Percentiles rank a stretch among this genome's conserved stretches.
Conservation (phyloP, 2,888 invertebrate genomes). For the Meta bourneti region DNA sequence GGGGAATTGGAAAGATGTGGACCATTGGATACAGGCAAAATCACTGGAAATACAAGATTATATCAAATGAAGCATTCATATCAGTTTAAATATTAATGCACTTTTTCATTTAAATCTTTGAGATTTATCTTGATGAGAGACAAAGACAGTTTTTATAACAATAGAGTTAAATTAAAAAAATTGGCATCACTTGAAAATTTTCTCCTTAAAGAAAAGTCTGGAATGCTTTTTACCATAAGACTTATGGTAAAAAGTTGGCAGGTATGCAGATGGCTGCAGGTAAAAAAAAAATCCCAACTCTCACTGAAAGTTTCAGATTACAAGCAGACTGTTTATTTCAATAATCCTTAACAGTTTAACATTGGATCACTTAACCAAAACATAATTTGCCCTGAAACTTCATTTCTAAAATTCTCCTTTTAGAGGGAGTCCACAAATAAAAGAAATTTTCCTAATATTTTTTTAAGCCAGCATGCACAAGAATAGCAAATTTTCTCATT, state of each 20-base stretch:
- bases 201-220: neutral
- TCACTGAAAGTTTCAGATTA: too few species aligned
- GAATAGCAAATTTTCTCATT: too few species aligned
- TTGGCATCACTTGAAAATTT: neutral
- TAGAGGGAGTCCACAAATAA: too few species aligned
- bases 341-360: too few species aligned
- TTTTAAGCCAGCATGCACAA: too few species aligned
- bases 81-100: neutral
- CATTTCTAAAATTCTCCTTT: too few species aligned
- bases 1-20: neutral
- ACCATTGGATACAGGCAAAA: constrained; percentile 33
- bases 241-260: neutral
- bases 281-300: too few species aligned
- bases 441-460: too few species aligned
- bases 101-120: neutral
- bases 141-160: neutral
- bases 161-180: neutral
- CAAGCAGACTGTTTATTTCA: too few species aligned
- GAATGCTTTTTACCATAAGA: neutral
- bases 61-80: neutral
- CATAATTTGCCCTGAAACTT: too few species aligned
- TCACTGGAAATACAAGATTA: constrained; percentile 30
- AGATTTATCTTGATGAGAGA: neutral
- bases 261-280: too few species aligned
- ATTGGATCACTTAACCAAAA: too few species aligned